Conservation (phyloP, 2,888 invertebrate species). For the Syrista parreyssii region DNA sequence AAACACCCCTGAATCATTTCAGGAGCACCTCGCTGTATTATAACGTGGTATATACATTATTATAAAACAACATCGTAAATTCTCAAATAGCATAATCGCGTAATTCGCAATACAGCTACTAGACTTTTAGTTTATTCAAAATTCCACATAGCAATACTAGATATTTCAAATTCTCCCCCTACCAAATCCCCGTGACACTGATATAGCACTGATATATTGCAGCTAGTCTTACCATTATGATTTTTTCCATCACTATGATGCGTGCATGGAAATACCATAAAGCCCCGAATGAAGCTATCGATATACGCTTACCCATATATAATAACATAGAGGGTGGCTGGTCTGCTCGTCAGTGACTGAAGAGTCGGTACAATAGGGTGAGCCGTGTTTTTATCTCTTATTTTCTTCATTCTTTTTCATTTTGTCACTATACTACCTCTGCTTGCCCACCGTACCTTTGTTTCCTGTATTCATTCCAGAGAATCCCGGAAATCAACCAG, state of each 20-base stretch:
- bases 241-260: constrained; percentile 44
- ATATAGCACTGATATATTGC: neutral
- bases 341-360: constrained; percentile 44
- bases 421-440: neutral
- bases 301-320: constrained; percentile 21
- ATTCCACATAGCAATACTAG: neutral
- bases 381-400: constrained; percentile 1
- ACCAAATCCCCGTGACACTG: neutral
- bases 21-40: neutral
- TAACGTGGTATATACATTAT: neutral
- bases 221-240: constrained; percentile 29
- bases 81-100: neutral
- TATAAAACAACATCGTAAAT: neutral
- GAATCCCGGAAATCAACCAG: neutral
- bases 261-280: constrained; percentile 37
- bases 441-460: constrained; percentile 5
- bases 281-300: constrained; percentile 26
- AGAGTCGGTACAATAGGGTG: constrained; percentile 33
- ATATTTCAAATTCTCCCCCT: neutral
- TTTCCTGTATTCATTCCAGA: constrained; percentile 5
- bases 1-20: neutral
- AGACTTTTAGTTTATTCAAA: neutral
- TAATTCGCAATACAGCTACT: neutral
- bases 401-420: neutral
- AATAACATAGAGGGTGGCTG: constrained; percentile 22